Percentiles rank a stretch among this genome's conserved stretches.
Conservation (phyloP, 92 coral and sea anemone species). For the Siderastrea siderea region DNA sequence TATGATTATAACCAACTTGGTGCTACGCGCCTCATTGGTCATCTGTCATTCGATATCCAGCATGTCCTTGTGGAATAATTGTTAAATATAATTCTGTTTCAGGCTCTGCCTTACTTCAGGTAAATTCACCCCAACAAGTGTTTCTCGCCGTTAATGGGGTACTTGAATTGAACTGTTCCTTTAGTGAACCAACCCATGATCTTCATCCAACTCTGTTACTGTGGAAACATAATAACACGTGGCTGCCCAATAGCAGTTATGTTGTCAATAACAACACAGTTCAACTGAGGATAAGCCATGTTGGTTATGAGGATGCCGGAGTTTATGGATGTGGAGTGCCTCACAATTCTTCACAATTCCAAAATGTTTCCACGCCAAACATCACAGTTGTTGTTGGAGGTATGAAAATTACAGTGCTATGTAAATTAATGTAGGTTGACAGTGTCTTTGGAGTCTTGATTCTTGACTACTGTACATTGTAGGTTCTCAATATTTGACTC, state of each 20-base stretch:
- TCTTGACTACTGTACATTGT: not conserved
- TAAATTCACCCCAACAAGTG: not conserved
- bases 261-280: constrained; percentile 12
- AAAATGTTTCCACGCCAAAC: not conserved
- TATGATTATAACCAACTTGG: too few species aligned
- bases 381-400: constrained; percentile 30
- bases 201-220: not conserved
- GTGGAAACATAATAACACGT: constrained; percentile 5
- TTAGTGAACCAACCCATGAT: not conserved
- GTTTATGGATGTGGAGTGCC: constrained; percentile 14
- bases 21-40: too few species aligned
- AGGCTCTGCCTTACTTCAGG: not conserved
- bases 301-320: constrained; percentile 15
- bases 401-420: not conserved
- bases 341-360: not conserved
- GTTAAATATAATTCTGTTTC: not conserved
- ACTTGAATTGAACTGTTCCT: constrained; percentile 31
- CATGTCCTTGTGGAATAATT: too few species aligned
- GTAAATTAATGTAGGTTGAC: too few species aligned
- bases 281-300: constrained; percentile 13
- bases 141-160: not conserved
- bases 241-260: not conserved
- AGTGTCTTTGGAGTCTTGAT: not conserved
- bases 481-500: too few species aligned
- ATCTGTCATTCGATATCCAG: too few species aligned